phyloP scores from a whole-genome alignment of 2,888 invertebrate species.

The Drosophila stalkeri region DNA sequence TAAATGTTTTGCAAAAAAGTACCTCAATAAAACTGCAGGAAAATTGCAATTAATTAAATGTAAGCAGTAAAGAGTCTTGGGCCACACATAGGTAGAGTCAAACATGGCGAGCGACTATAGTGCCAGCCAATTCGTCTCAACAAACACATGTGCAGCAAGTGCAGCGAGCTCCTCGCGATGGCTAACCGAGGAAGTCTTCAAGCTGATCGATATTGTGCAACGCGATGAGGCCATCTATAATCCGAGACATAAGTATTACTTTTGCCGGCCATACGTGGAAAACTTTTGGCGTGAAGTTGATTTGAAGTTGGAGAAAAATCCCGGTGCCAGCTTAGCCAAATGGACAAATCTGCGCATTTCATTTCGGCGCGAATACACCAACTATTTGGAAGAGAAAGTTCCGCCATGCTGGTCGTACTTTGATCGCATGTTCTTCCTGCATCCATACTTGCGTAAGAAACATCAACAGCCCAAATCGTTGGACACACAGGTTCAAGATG shows the following conservation, averaged over 20 bases:
- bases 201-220: constrained; percentile 83
- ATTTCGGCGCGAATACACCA: constrained; percentile 84
- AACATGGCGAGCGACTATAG: constrained; percentile 65
- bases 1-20: constrained; percentile 59
- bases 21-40: constrained; percentile 43
- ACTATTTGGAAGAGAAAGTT: constrained; percentile 82
- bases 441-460: constrained; percentile 84
- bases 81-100: not conserved
- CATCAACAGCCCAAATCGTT: constrained; percentile 81
- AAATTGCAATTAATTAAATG: constrained; percentile 33
- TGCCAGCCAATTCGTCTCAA: constrained; percentile 56
- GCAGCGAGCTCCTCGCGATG: constrained; percentile 78
- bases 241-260: constrained; percentile 84
- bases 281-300: constrained; percentile 85
- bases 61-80: constrained; percentile 6
- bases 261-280: constrained; percentile 84
- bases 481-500: constrained; percentile 83
- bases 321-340: constrained; percentile 83
- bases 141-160: constrained; percentile 52
- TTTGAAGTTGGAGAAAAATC: constrained; percentile 82
- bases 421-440: constrained; percentile 84
- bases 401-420: constrained; percentile 84
- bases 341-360: constrained; percentile 84
- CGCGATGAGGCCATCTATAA: constrained; percentile 84
- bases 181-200: constrained; percentile 83